Conservation (phyloP, 2,888 invertebrate species). For the Cenopis cana region DNA sequence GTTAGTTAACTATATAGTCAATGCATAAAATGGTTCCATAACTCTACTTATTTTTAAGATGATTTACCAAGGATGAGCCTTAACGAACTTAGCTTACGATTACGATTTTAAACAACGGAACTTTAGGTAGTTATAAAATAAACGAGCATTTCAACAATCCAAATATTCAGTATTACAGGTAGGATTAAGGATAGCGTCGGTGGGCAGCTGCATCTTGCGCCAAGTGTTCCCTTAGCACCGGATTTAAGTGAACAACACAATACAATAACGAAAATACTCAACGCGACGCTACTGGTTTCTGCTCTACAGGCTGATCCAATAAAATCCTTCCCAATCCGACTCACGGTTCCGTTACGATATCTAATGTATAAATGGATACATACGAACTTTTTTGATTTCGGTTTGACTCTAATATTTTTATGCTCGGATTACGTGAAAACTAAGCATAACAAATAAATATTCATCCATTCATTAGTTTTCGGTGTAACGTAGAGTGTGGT, state of each 20-base stretch:
- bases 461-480: slow-evolving; percentile 24
- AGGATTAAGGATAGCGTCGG: not conserved
- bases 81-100: no score
- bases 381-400: slow-evolving; percentile 45
- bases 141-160: not conserved
- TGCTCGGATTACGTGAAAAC: slow-evolving; percentile 31
- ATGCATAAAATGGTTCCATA: no score
- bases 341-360: slow-evolving; percentile 46
- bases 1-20: no score
- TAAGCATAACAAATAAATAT: slow-evolving; percentile 37
- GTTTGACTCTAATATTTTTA: slow-evolving; percentile 36
- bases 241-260: slow-evolving; percentile 35
- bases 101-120: not conserved
- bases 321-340: slow-evolving; percentile 46
- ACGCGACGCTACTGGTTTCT: slow-evolving; percentile 43
- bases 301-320: slow-evolving; percentile 46
- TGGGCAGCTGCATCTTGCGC: not conserved
- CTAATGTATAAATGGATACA: slow-evolving; percentile 39
- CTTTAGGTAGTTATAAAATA: no score
- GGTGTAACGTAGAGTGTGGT: slow-evolving; percentile 1
- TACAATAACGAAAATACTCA: slow-evolving; percentile 38
- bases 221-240: slow-evolving; percentile 24
- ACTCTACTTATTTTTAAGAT: no score
- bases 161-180: not conserved
- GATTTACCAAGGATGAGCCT: no score